These are phyloP conservation scores for Tryphoninae sp. DNA, from an alignment of 2,888 invertebrate genomes.

Conservation along the genomic window DNA sequence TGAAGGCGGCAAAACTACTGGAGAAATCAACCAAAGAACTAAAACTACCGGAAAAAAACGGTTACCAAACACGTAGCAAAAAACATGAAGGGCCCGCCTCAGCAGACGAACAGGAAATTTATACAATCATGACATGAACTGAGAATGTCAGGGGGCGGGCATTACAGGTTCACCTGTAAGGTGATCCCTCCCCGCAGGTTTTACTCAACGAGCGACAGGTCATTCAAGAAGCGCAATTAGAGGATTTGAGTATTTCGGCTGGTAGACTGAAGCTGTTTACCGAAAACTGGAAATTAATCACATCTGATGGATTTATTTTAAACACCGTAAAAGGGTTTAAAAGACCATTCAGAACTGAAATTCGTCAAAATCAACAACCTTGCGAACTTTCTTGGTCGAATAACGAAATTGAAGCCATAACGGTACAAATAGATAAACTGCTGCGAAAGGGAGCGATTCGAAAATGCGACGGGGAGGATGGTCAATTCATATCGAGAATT, in stretches of 20 bases:
- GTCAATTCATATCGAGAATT: conserved; percentile 65
- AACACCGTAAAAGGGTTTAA: conserved; percentile 41
- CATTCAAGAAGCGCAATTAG: conserved; percentile 17
- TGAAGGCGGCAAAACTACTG: conserved; percentile 47
- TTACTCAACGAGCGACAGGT: conserved; percentile 7
- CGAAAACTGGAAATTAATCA: conserved; percentile 31
- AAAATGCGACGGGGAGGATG: conserved; percentile 17
- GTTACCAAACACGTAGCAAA: conserved; percentile 41
- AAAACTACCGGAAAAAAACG: neutral
- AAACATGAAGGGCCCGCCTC: conserved; percentile 51
- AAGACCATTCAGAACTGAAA: conserved; percentile 39
- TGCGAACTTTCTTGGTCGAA: conserved; percentile 36
- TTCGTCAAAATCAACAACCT: conserved; percentile 22
- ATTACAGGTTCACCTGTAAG: neutral
- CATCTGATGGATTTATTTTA: conserved; percentile 26
- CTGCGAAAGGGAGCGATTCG: conserved; percentile 46
- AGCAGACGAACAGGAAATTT: conserved; percentile 20
- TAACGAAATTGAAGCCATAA: conserved; percentile 26
- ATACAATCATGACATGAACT: conserved; percentile 23
- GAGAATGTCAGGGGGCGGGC: conserved; percentile 1
- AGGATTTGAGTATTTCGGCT: conserved; percentile 50
- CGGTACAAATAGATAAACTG: conserved; percentile 35
- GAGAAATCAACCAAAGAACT: conserved; percentile 46
- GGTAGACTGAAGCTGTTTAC: conserved; percentile 41
- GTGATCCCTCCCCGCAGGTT: neutral